These are phyloP conservation scores for Nyleta sp. DNA, from an alignment of 2,888 invertebrate genomes.

Conservation along the genomic window DNA sequence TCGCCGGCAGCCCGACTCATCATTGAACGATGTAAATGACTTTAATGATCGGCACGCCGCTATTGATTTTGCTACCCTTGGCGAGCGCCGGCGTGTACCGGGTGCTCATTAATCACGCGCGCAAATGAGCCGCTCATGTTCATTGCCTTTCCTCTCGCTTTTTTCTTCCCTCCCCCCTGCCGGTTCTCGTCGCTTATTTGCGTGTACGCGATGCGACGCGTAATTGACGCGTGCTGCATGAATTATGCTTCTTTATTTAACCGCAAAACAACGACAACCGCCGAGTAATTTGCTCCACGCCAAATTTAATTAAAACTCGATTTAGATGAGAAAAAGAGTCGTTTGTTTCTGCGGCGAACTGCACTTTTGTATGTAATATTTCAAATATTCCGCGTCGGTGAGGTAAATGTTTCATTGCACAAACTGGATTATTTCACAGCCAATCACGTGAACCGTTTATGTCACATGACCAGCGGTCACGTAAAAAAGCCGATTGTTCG, in stretches of 20 bases:
- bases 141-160: slow-evolving; percentile 13
- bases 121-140: slow-evolving; percentile 46
- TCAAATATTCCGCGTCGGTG: too few species aligned
- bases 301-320: slow-evolving; percentile 36
- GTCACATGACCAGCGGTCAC: too few species aligned
- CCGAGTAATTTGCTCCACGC: slow-evolving; percentile 12
- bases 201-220: slow-evolving; percentile 10
- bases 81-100: slow-evolving; percentile 48
- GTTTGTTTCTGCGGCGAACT: too few species aligned
- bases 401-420: too few species aligned
- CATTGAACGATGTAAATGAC: slow-evolving; percentile 69
- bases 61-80: slow-evolving; percentile 71
- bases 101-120: slow-evolving; percentile 55
- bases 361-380: too few species aligned
- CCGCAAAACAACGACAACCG: slow-evolving; percentile 17
- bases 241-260: slow-evolving; percentile 34
- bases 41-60: slow-evolving; percentile 68
- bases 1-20: slow-evolving; percentile 38
- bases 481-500: too few species aligned
- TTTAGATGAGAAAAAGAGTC: slow-evolving; percentile 15
- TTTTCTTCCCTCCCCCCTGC: slow-evolving; percentile 4
- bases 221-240: slow-evolving; percentile 42
- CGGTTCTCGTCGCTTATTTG: slow-evolving; percentile 18
- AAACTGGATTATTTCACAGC: too few species aligned
- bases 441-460: too few species aligned